phyloP scores from a whole-genome alignment of 2,113 vertebrate species.

The Silurus asotus region DNA sequence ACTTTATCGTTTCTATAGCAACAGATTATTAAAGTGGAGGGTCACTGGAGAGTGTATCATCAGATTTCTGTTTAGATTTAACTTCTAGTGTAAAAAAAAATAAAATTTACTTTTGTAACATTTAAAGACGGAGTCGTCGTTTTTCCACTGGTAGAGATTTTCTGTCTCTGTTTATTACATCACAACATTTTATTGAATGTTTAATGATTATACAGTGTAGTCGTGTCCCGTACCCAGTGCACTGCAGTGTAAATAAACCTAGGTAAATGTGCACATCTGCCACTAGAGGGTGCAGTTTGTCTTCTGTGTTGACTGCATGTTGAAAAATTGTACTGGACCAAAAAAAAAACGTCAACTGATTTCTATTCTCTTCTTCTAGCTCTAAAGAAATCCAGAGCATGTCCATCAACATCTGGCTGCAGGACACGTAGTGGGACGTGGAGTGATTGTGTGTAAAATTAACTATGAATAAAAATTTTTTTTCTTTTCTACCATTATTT shows the following conservation, averaged over 20 bases:
- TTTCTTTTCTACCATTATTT: background rate
- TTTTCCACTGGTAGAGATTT: background rate
- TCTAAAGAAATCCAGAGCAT: background rate
- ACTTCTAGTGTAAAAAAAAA: background rate
- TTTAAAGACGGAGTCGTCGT: background rate
- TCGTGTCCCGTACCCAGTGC: background rate
- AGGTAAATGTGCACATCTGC: background rate
- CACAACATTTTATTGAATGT: background rate
- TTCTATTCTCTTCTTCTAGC: background rate
- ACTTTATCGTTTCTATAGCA: background rate
- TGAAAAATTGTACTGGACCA: no score
- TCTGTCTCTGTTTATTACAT: background rate
- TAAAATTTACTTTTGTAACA: background rate
- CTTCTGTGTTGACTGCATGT: background rate
- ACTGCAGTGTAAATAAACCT: background rate
- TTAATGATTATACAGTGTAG: background rate
- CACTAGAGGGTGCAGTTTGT: background rate
- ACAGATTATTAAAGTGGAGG: no score
- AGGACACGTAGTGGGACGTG: background rate
- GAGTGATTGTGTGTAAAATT: background rate
- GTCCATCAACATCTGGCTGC: background rate
- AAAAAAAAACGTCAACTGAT: background rate
- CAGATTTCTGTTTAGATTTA: no score
- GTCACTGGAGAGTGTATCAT: no score
- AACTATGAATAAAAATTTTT: background rate